A percentile compares a stretch with the other conserved stretches of the same genome.
Conservation (phyloP, 2,113 vertebrate genomes). For the Sinocyclocheilus anophthalmus region DNA sequence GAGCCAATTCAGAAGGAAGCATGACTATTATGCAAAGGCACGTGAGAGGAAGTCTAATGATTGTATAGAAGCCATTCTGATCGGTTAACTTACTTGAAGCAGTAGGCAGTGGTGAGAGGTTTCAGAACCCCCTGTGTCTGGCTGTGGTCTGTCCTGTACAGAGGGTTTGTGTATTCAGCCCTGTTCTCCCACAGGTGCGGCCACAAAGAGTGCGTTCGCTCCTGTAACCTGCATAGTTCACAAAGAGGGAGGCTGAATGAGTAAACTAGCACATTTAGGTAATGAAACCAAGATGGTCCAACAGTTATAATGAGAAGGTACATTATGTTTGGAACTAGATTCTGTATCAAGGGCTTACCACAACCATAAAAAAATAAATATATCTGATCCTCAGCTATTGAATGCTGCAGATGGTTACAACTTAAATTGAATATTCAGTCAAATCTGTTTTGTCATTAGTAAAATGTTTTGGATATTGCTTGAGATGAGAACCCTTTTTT, state of each 20-base stretch:
- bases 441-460: too few relatives aligned
- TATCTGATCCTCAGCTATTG: too few relatives aligned
- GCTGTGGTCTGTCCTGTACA: conserved; percentile 83
- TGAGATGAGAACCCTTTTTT: background rate
- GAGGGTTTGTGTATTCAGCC: conserved; percentile 84
- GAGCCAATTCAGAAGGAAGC: background rate
- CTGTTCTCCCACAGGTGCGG: conserved; percentile 89
- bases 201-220: conserved; percentile 90
- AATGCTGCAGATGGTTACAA: too few relatives aligned
- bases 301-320: background rate
- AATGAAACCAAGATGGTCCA: background rate
- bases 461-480: too few relatives aligned
- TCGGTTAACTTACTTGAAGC: conserved; percentile 86
- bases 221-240: conserved; percentile 77
- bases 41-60: background rate
- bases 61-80: too few relatives aligned
- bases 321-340: background rate
- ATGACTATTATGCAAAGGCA: background rate
- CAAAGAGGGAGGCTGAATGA: background rate
- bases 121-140: conserved; percentile 81
- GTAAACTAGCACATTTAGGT: background rate
- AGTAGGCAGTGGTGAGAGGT: conserved; percentile 84
- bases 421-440: too few relatives aligned
- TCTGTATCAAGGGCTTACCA: background rate
- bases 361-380: background rate